These are phyloP conservation scores for Operophtera brumata DNA, from an alignment of 2,888 invertebrate genomes.

Conservation along the genomic window DNA sequence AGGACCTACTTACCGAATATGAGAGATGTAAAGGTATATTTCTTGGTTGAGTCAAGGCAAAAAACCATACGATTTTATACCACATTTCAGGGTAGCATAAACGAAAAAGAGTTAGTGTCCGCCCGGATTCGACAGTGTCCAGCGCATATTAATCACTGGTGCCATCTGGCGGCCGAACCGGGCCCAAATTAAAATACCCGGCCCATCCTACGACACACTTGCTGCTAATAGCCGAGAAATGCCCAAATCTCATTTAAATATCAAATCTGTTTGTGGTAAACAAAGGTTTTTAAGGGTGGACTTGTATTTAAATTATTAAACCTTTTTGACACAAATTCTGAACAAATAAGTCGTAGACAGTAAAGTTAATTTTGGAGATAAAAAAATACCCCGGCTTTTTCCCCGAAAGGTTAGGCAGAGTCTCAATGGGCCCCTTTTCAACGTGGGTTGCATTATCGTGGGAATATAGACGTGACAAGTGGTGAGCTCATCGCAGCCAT, in stretches of 20 bases:
- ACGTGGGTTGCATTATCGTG: too few relatives aligned
- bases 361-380: too few relatives aligned
- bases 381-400: too few relatives aligned
- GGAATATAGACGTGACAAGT: too few relatives aligned
- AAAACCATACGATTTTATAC: not conserved
- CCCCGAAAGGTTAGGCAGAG: too few relatives aligned
- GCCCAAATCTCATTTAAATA: conserved; percentile 24
- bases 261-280: conserved; percentile 21
- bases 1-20: too few relatives aligned
- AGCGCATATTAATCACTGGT: conserved; percentile 74
- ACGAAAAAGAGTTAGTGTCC: conserved; percentile 53
- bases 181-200: conserved; percentile 73
- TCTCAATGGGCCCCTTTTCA: too few relatives aligned
- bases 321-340: too few relatives aligned
- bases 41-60: too few relatives aligned
- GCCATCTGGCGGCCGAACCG: conserved; percentile 60
- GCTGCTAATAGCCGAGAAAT: conserved; percentile 54
- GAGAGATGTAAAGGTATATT: too few relatives aligned
- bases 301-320: not conserved
- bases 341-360: too few relatives aligned
- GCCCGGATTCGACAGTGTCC: conserved; percentile 47
- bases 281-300: conserved; percentile 10
- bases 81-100: conserved; percentile 23
- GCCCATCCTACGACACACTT: conserved; percentile 56
- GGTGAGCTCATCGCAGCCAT: too few relatives aligned